Conservation (phyloP, 1,140 invertebrate species). For the Drosophila rufa region DNA sequence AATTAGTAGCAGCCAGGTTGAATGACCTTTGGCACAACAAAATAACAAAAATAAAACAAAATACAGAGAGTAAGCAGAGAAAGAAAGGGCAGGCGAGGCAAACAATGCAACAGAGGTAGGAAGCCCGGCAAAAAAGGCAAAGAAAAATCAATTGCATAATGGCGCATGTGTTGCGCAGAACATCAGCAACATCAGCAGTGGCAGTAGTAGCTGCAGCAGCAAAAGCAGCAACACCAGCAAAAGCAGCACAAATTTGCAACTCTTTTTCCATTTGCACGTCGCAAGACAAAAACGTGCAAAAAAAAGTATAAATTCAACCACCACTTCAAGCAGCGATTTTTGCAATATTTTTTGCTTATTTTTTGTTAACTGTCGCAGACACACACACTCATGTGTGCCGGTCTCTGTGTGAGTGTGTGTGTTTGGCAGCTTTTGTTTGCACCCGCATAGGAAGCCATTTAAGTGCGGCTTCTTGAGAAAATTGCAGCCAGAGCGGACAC, state of each 20-base stretch:
- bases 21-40: slow-evolving; percentile 62
- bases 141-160: slow-evolving; percentile 84
- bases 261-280: slow-evolving; percentile 73
- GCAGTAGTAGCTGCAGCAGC: not conserved
- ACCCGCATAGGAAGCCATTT: slow-evolving; percentile 83
- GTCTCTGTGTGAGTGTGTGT: slow-evolving; percentile 41
- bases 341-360: slow-evolving; percentile 70
- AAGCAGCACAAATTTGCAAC: slow-evolving; percentile 66
- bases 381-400: slow-evolving; percentile 34
- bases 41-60: slow-evolving; percentile 22
- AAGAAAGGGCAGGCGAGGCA: slow-evolving; percentile 26
- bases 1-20: slow-evolving; percentile 70
- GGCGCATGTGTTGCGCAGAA: slow-evolving; percentile 80
- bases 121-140: slow-evolving; percentile 37
- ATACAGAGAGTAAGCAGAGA: slow-evolving; percentile 12
- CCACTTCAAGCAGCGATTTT: slow-evolving; percentile 70
- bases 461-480: slow-evolving; percentile 84
- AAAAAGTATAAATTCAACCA: slow-evolving; percentile 58
- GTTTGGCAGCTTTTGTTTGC: slow-evolving; percentile 77
- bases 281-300: slow-evolving; percentile 51
- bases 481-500: slow-evolving; percentile 66
- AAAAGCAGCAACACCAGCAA: slow-evolving; percentile 40
- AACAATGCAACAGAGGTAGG: slow-evolving; percentile 64
- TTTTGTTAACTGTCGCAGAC: slow-evolving; percentile 61
- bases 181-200: slow-evolving; percentile 43